Evolutionary conservation across 1,140 invertebrate genomes (phyloP), one percentile per base, ranked within the genome.

Genomic region (Xylocopa sonorina): DNA sequence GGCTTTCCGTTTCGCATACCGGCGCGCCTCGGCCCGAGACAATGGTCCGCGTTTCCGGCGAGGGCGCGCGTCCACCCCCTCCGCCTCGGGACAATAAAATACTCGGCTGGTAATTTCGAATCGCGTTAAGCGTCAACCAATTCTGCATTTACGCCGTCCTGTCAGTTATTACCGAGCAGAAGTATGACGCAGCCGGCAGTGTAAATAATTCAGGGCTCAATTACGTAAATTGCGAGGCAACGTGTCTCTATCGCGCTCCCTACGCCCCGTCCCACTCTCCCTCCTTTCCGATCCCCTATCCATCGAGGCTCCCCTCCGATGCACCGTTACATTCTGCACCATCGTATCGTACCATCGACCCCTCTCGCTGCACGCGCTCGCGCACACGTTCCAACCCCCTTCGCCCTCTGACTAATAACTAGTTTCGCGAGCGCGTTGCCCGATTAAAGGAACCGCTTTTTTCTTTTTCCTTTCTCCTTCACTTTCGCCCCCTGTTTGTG

Each of bases 181-280:
- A 92, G 90, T 91, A 91, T 91, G 89, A 92, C 89, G 89, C 89
- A 89, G 87, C 90, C 88, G 88, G 88, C 88, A 90, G 87, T 90
- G 90, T 92, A 91, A 92, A 92, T 92, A 93, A 92, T 92, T 92
- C 90, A 92, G 78, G 83, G 87, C 88, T 92, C 92, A 92, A 93
- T 92, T 92, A 92, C 90, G 89, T 88, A 92, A 93, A 92, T 92
- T 91, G 90, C 89, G 80, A 86, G 84, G 79, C 74, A 85, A 68
- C 80, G 77, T 67, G 72, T 71, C 78, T 60, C 58, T 27, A 76
- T 83, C 80, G 69, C 75, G 80, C 58, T 72, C 57, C 53, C 18
- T 27, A 73, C 43, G 43, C 74, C 80, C 79, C 67, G 50, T 74
- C 77, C 46, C n/a, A 63, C 43, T 68, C 51, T 66, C 71, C 29